Conservation (phyloP, 2,888 invertebrate genomes). For the Andricus curvator region DNA sequence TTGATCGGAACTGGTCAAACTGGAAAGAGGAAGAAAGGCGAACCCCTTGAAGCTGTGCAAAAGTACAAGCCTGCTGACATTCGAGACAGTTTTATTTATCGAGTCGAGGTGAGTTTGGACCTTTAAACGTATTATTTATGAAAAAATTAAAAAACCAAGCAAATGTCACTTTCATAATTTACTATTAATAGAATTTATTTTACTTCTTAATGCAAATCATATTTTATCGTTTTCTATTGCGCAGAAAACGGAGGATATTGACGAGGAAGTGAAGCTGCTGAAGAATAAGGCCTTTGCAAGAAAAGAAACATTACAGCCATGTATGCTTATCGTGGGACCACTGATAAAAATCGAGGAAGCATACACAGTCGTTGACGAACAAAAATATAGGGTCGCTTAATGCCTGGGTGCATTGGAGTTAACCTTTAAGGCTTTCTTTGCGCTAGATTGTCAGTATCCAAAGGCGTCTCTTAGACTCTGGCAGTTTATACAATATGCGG, state of each 20-base stretch:
- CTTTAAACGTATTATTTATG: too few relatives aligned
- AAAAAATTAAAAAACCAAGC: too few relatives aligned
- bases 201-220: not conserved
- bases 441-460: slow-evolving; percentile 36
- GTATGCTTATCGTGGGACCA: not conserved
- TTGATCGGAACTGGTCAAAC: not conserved
- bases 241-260: slow-evolving; percentile 15
- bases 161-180: too few relatives aligned
- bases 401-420: slow-evolving; percentile 39
- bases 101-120: not conserved
- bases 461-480: slow-evolving; percentile 30
- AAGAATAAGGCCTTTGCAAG: not conserved
- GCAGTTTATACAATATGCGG: slow-evolving; percentile 42
- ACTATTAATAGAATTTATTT: not conserved
- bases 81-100: not conserved
- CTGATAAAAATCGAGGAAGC: slow-evolving; percentile 14
- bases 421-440: slow-evolving; percentile 43
- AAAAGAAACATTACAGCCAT: slow-evolving; percentile 19
- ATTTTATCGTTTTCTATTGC: not conserved
- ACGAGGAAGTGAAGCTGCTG: not conserved
- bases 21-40: not conserved
- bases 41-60: not conserved
- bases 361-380: not conserved
- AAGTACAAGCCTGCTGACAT: not conserved
- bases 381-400: not conserved